Percentiles rank a stretch among this genome's conserved stretches.
Evolutionary conservation across 2,113 vertebrate species (phyloP).

Genomic region (Hippoglossus stenolepis): DNA sequence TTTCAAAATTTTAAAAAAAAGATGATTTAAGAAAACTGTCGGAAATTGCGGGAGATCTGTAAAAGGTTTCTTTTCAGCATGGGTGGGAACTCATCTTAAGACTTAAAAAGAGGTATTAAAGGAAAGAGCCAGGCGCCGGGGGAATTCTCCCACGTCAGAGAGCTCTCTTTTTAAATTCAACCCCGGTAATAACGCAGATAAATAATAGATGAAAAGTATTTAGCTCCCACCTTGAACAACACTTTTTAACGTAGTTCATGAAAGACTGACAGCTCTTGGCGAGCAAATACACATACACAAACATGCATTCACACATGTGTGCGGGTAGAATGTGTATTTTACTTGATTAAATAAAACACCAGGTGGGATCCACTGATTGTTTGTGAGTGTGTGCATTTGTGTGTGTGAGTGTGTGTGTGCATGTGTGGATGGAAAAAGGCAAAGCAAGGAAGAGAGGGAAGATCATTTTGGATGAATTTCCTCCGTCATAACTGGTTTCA

Average conservation of each 20-base stretch:
- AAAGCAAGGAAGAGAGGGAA: constrained; percentile 2
- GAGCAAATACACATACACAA: constrained; percentile 47
- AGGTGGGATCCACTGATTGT: constrained; percentile 63
- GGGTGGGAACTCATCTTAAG: constrained; percentile 66
- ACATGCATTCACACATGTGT: constrained; percentile 20
- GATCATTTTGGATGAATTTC: constrained; percentile 48
- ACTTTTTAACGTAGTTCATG: constrained; percentile 79
- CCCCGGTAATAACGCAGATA: constrained; percentile 80
- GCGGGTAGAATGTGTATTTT: constrained; percentile 52
- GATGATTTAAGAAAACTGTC: constrained; percentile 70
- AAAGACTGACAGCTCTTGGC: constrained; percentile 75
- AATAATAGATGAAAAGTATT: constrained; percentile 85
- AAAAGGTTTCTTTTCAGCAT: constrained; percentile 63
- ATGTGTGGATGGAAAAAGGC: constrained; percentile 20
- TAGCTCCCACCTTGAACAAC: constrained; percentile 83
- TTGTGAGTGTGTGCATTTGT: constrained; percentile 16
- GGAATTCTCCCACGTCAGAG: constrained; percentile 77
- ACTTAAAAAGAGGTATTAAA: constrained; percentile 81
- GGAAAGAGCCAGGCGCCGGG: constrained; percentile 68
- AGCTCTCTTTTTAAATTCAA: constrained; percentile 78
- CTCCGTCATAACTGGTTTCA: not conserved
- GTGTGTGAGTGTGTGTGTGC: constrained; percentile 12
- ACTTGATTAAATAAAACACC: constrained; percentile 72
- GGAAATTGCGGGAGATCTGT: constrained; percentile 73
- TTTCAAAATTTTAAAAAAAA: constrained; percentile 53